Evolutionary conservation across 64 coral and sea anemone species (phyloP).

Genomic region (Porites lutea): DNA sequence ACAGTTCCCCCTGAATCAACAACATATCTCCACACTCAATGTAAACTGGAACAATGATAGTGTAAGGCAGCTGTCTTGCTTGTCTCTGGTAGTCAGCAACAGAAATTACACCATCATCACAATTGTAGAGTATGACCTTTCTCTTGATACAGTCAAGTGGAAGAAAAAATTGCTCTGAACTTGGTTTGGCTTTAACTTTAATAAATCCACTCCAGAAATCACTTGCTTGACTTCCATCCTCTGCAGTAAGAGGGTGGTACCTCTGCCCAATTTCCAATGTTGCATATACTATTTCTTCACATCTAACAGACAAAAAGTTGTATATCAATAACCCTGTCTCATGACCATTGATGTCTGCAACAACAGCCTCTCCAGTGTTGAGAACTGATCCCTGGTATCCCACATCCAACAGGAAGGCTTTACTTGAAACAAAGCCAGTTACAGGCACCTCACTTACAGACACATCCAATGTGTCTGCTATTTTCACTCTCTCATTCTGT

Average conservation of each 20-base stretch:
- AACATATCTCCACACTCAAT: conserved; percentile 71
- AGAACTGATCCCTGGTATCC: conserved; percentile 46
- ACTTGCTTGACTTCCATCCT: conserved; percentile 2
- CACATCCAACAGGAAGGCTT: conserved; percentile 48
- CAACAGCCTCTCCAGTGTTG: conserved; percentile 36
- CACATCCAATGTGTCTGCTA: conserved; percentile 23
- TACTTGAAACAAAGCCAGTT: conserved; percentile 48
- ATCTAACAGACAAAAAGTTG: conserved; percentile 35
- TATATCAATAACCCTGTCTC: conserved; percentile 31
- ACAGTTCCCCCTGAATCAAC: conserved; percentile 63
- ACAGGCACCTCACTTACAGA: not conserved
- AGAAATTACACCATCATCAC: conserved; percentile 40
- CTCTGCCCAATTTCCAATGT: conserved; percentile 29
- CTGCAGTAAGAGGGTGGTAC: not conserved
- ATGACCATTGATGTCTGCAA: conserved; percentile 7
- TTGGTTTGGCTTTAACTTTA: conserved; percentile 30
- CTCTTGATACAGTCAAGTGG: conserved; percentile 21
- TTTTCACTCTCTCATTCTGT: conserved; percentile 3
- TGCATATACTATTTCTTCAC: not conserved
- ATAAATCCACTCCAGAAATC: conserved; percentile 63
- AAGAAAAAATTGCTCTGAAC: conserved; percentile 17
- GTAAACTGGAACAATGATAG: conserved; percentile 62
- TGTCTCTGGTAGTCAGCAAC: conserved; percentile 67
- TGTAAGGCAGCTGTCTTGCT: conserved; percentile 21
- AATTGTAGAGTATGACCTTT: conserved; percentile 56